Evolutionary conservation across 92 coral and sea anemone species (phyloP).

Genomic region (Siderastrea siderea): DNA sequence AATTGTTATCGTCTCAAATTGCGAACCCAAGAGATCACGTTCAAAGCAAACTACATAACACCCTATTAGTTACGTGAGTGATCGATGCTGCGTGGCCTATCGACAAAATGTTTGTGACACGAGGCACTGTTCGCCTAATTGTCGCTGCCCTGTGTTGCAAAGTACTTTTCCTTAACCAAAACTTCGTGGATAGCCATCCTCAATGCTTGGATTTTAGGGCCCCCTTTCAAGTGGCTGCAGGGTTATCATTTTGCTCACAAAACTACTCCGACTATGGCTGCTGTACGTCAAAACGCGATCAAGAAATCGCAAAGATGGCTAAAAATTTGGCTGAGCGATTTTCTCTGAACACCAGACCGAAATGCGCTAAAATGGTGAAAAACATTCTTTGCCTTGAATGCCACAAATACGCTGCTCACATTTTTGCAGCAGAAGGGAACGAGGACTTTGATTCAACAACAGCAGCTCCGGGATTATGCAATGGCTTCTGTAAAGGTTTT

Average conservation of each 20-base stretch:
- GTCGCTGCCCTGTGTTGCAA: background rate
- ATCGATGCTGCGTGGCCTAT: background rate
- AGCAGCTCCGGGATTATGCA: slow-evolving; percentile 91
- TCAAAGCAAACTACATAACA: background rate
- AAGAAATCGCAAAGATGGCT: slow-evolving; percentile 48
- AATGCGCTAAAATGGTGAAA: slow-evolving; percentile 75
- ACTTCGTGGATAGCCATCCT: slow-evolving; percentile 70
- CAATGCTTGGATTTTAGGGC: slow-evolving; percentile 93
- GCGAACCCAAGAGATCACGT: background rate
- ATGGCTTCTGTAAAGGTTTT: slow-evolving; percentile 63
- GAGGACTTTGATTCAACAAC: slow-evolving; percentile 61
- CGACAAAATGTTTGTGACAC: background rate
- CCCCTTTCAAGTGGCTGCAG: slow-evolving; percentile 75
- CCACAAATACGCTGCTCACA: slow-evolving; percentile 94
- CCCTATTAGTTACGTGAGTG: no score
- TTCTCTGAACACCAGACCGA: slow-evolving; percentile 47
- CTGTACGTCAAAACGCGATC: slow-evolving; percentile 77
- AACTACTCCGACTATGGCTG: slow-evolving; percentile 85
- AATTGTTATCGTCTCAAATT: background rate
- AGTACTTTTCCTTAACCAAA: background rate
- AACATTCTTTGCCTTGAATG: slow-evolving; percentile 88
- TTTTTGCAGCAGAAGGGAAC: slow-evolving; percentile 91
- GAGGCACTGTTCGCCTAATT: background rate
- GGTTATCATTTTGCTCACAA: slow-evolving; percentile 73
- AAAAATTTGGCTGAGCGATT: slow-evolving; percentile 45